These are phyloP conservation scores for Ectobius pallidus DNA, from an alignment of 2,888 invertebrate species.

Conservation along the genomic window DNA sequence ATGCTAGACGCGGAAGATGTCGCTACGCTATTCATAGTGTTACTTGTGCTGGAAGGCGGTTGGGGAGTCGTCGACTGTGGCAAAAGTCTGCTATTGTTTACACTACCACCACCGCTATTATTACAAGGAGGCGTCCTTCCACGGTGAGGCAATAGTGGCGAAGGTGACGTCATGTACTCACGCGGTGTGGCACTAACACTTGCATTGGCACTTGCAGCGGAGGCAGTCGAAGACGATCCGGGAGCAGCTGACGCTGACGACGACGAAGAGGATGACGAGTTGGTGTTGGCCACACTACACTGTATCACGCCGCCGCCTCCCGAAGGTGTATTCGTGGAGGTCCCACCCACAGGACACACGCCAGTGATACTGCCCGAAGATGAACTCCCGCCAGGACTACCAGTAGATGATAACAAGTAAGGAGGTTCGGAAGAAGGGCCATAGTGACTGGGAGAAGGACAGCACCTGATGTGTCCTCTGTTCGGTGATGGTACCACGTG, in stretches of 20 bases:
- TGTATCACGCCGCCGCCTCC: background rate
- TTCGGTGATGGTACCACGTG: conserved; percentile 36
- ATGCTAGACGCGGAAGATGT: conserved; percentile 52
- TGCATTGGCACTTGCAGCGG: background rate
- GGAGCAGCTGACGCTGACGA: background rate
- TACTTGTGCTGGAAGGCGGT: conserved; percentile 52
- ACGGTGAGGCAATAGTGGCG: conserved; percentile 39
- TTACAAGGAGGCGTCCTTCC: conserved; percentile 36
- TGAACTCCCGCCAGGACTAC: conserved; percentile 1
- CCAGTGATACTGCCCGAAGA: conserved; percentile 59
- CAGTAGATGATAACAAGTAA: background rate
- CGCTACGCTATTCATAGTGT: background rate
- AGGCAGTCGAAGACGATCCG: conserved; percentile 7
- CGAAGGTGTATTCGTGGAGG: conserved; percentile 49
- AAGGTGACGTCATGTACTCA: conserved; percentile 33
- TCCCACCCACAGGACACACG: conserved; percentile 48
- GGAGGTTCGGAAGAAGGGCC: conserved; percentile 25
- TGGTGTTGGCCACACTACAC: background rate
- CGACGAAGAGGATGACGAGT: background rate
- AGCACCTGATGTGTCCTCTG: conserved; percentile 37
- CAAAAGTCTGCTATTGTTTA: background rate
- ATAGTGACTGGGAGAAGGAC: conserved; percentile 40
- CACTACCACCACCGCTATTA: conserved; percentile 6
- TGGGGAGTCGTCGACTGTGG: conserved; percentile 2
- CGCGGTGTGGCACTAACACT: conserved; percentile 27